A percentile compares a stretch with the other conserved stretches of the same genome.
These are phyloP conservation scores for Caerostris extrusa DNA, from an alignment of 1,140 invertebrate species.

Conservation along the genomic window DNA sequence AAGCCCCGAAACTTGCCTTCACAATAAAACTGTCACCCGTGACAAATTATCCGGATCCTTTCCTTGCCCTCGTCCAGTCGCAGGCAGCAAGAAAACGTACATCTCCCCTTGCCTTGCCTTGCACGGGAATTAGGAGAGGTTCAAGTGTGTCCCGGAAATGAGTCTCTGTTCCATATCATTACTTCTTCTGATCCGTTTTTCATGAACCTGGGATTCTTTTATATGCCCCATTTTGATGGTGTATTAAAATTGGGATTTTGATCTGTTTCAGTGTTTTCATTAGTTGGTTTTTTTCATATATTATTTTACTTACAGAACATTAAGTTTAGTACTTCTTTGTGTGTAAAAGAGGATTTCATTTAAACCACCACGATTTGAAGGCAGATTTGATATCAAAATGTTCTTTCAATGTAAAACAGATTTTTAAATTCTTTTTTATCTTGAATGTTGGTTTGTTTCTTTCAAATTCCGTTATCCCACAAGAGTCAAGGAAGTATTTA, in stretches of 20 bases:
- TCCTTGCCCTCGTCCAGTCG: neutral
- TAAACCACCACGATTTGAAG: no score
- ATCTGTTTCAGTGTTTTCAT: neutral
- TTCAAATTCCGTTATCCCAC: no score
- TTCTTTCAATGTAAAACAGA: no score
- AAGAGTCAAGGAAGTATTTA: no score
- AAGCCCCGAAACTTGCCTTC: constrained; percentile 22
- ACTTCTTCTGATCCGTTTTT: neutral
- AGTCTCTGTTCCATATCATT: neutral
- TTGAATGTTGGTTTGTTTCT: no score
- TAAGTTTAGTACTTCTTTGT: neutral
- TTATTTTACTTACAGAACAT: neutral
- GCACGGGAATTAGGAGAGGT: neutral
- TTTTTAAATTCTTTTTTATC: no score
- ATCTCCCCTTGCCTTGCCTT: neutral
- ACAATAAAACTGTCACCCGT: constrained; percentile 35
- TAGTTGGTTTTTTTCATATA: neutral
- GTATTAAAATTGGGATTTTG: neutral
- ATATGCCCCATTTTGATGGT: neutral
- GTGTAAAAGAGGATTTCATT: neutral
- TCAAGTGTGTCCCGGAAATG: neutral
- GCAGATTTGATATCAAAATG: no score
- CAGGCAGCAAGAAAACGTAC: neutral
- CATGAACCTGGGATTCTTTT: neutral
- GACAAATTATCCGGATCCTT: constrained; percentile 28